Conservation (phyloP, 2,113 vertebrate genomes). For the Candoia aspera region DNA sequence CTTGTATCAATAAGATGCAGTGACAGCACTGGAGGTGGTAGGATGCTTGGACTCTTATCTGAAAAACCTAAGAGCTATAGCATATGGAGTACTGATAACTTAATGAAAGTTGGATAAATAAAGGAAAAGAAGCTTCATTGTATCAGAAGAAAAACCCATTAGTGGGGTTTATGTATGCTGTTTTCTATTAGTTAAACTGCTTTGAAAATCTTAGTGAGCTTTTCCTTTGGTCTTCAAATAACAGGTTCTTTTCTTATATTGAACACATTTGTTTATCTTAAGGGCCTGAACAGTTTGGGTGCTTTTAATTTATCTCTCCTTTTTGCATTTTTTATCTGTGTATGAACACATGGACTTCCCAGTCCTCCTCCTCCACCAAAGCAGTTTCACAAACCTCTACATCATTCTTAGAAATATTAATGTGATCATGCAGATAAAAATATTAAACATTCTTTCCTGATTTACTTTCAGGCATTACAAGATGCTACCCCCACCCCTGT, state of each 20-base stretch:
- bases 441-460: constrained; percentile 39
- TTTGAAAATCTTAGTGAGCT: constrained; percentile 63
- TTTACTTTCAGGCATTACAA: constrained; percentile 36
- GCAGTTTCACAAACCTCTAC: constrained; percentile 19
- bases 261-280: constrained; percentile 65
- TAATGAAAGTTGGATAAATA: constrained; percentile 68
- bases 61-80: constrained; percentile 58
- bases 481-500: not conserved
- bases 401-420: constrained; percentile 41
- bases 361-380: constrained; percentile 36
- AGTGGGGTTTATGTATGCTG: constrained; percentile 62
- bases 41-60: constrained; percentile 59
- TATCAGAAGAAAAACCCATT: constrained; percentile 61
- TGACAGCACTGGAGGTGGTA: constrained; percentile 43
- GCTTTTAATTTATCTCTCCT: constrained; percentile 58
- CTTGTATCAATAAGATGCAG: constrained; percentile 47
- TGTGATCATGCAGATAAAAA: constrained; percentile 42
- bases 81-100: constrained; percentile 62
- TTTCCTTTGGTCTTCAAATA: constrained; percentile 66
- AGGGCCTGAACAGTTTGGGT: constrained; percentile 54
- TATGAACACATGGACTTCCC: constrained; percentile 38
- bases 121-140: constrained; percentile 60
- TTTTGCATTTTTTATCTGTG: constrained; percentile 42
- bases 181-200: constrained; percentile 67
- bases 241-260: constrained; percentile 42